Conservation (phyloP, 2,797 vertebrate species). For the Lemur catta region DNA sequence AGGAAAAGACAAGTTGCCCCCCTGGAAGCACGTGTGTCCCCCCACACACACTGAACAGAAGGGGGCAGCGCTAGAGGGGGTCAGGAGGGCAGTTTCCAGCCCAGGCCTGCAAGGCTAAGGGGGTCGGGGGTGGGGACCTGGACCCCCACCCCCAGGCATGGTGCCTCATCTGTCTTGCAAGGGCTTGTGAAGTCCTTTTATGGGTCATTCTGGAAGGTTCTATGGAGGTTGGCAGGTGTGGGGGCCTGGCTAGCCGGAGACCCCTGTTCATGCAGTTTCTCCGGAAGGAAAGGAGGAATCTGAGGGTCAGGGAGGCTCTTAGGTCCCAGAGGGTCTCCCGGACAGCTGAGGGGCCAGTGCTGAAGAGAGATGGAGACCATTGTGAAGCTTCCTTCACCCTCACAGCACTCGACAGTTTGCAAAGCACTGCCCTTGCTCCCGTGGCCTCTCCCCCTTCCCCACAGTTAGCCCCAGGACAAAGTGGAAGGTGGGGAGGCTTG, state of each 20-base stretch:
- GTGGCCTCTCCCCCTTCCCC: not conserved
- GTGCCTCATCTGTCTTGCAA: not conserved
- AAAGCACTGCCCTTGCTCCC: not conserved
- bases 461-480: not conserved
- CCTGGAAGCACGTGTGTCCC: not conserved
- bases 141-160: not conserved
- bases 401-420: not conserved
- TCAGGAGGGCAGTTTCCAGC: not conserved
- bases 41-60: not conserved
- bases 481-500: too few species aligned
- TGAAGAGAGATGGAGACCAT: not conserved
- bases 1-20: not conserved
- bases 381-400: not conserved
- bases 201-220: slow-evolving; percentile 36
- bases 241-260: not conserved
- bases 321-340: not conserved
- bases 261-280: not conserved
- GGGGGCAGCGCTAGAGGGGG: not conserved
- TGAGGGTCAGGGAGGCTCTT: not conserved
- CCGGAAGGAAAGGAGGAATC: not conserved
- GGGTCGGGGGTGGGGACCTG: not conserved
- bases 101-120: not conserved
- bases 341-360: not conserved
- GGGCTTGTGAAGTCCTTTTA: not conserved
- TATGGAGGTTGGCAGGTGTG: not conserved